Conservation (phyloP, 1,140 invertebrate species). For the Antheraea pernyi region DNA sequence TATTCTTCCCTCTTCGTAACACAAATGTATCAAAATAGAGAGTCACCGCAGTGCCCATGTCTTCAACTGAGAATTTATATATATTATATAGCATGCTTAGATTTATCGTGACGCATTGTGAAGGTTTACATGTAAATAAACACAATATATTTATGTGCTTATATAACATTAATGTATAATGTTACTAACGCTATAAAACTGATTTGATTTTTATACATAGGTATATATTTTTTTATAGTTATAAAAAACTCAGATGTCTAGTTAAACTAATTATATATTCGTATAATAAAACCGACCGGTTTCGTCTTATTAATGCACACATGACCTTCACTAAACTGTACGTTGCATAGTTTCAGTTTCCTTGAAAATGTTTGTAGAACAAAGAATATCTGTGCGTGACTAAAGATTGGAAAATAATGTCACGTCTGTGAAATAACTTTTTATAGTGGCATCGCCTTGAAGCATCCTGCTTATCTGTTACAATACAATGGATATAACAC, state of each 20-base stretch:
- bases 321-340: not conserved
- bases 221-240: not conserved
- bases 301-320: not conserved
- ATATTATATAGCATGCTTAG: no score
- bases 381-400: slow-evolving; percentile 4
- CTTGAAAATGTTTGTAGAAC: slow-evolving; percentile 4
- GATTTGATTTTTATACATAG: no score
- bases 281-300: not conserved
- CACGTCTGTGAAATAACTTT: slow-evolving; percentile 4
- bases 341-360: slow-evolving; percentile 1
- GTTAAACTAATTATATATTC: not conserved
- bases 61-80: no score
- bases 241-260: not conserved
- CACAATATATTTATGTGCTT: no score
- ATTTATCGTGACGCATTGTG: no score
- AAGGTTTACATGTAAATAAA: no score
- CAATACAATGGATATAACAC: slow-evolving; percentile 4
- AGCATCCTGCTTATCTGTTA: not conserved
- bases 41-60: no score
- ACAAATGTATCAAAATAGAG: no score
- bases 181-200: no score
- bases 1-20: no score
- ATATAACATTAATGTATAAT: no score
- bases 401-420: slow-evolving; percentile 5
- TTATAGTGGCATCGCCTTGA: slow-evolving; percentile 2